Evolutionary conservation across 2,797 vertebrate genomes (phyloP), one percentile per base, ranked within the genome.

Genomic region (Rachycentron canadum): DNA sequence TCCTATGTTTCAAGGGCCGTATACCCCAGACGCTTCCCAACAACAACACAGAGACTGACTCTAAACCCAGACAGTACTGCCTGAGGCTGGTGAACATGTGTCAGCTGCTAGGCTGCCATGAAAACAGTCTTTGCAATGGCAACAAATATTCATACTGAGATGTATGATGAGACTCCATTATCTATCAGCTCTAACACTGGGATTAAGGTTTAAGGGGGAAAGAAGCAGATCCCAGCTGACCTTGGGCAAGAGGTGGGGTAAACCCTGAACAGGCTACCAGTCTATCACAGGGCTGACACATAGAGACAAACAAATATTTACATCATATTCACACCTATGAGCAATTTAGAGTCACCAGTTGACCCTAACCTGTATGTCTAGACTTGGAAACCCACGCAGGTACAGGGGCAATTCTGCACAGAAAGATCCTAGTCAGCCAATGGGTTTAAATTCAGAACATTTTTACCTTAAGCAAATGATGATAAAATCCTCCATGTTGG

Each of bases 91-190:
- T 40, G 23, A 55, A 26, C 23, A 14, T 59, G 38, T 19, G 26
- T 26, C 23, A 25, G 52, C 38, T 67, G 32, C 52, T n/a, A 53
- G 36, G 43, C 6, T 25, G 1, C 23, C 3, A 21, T 34, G 45
- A 53, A 45, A 47, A 45, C 47, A 41, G n/a, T 55, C 43, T 45
- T 38, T 16, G 23, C 67, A 72, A 55, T 58, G 19, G 32, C 55
- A 69, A 8, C 4, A 41, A 21, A 16, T 53, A 32, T 53, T 21
- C 23, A 45, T 38, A 34, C 63, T 19, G 47, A 43, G 0, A 72
- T 30, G 21, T 32, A n/a, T 32, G 14, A 53, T n/a, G 19, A 34
- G n/a, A 23, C 26, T 23, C 43, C 3, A 23, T 64, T n/a, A 23
- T 64, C 17, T 28, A 16, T 64, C 7, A 34, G 28, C 12, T 32